Evolutionary conservation across 2,888 invertebrate species (phyloP), one percentile per base, ranked within the genome.

Genomic region (Eristalis intricaria): DNA sequence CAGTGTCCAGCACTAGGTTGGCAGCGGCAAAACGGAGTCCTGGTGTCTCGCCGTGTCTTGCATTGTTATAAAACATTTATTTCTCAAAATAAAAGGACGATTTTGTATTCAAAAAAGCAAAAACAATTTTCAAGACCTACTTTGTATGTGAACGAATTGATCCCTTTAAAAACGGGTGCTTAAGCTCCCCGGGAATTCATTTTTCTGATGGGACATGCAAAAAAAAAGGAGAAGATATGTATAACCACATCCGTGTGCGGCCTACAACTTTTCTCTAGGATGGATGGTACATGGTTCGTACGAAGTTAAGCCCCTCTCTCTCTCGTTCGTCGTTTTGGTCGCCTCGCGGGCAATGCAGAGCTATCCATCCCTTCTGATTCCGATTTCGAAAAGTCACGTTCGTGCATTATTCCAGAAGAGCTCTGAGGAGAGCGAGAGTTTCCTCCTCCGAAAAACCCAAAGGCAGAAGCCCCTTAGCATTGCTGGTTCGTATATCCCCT

Each of bases 301-400:
- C 2, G 26, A 15, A 50, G 65, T 60, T 69, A 73, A 70, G 65
- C 32, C 71, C n/a, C 22, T 60, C 58, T 7, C 22, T 63, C 32
- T 32, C 32, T 32, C 8, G 0, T 7, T 32, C 71, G 29, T n/a
- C 19, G 4, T n/a, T 32, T 19, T 50, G 50, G 50, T 50, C 50
- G 50, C 50, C 50, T 50, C 19, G 50, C 69, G 63, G 66, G 19
- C 68, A 58, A 73, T 65, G 70, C 70, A 32, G 58, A 71, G 71
- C 63, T 63, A 79, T 80, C 63, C 68, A 74, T 85, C 77, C 85
- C 76, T 50, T 69, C 68, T 50, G 85, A 85, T 81, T 85, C 71
- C 63, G 85, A 77, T 85, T 81, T 81, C 75, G 64, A 81, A 85
- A 85, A 85, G 85, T 85, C 85, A 85, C 85, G 85, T 85, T 85